A percentile compares a stretch with the other conserved stretches of the same genome.
Conservation (phyloP, 2,113 vertebrate species). For the Oceanites oceanicus region DNA sequence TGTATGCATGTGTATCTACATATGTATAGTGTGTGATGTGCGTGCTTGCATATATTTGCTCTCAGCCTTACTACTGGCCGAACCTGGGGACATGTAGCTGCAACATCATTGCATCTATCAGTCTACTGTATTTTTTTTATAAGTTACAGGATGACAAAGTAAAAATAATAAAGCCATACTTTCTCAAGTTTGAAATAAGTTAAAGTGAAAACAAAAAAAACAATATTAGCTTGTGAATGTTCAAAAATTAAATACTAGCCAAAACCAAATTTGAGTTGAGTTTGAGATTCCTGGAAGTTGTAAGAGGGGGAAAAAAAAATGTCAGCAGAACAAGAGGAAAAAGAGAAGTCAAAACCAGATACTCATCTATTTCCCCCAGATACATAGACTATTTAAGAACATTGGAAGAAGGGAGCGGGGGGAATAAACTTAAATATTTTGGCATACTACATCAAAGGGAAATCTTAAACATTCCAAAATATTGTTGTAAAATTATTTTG, state of each 20-base stretch:
- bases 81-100: background rate
- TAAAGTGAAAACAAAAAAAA: background rate
- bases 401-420: accelerated
- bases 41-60: background rate
- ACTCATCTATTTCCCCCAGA: background rate
- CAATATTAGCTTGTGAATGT: background rate
- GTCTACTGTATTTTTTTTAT: accelerated
- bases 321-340: background rate
- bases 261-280: background rate
- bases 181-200: background rate
- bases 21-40: background rate
- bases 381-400: background rate
- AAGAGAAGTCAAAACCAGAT: background rate
- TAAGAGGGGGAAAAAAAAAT: background rate
- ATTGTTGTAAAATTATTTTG: background rate
- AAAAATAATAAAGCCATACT: background rate
- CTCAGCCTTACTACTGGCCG: background rate
- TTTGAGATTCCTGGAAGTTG: background rate
- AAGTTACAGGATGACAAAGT: background rate
- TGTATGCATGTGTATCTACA: background rate
- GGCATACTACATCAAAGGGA: background rate
- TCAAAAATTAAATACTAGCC: background rate
- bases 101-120: background rate
- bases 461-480: background rate
- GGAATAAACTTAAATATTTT: background rate